Conservation (phyloP, 2,888 invertebrate genomes). For the Hemithea aestivaria region DNA sequence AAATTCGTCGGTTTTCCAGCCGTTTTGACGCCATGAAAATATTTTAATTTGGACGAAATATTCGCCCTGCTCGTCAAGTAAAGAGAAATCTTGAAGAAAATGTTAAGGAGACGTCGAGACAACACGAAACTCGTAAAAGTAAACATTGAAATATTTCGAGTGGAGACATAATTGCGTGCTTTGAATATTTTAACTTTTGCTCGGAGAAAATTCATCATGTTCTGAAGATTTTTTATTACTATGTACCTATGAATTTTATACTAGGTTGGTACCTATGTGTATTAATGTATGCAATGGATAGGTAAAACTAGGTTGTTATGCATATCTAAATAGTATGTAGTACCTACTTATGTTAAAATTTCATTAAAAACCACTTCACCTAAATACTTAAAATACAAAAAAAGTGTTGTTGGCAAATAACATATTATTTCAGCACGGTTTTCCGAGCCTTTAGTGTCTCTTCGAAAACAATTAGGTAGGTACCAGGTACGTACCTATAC, state of each 20-base stretch:
- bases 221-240: slow-evolving; percentile 1
- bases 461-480: too few relatives aligned
- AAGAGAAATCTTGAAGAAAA: slow-evolving; percentile 13
- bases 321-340: too few relatives aligned
- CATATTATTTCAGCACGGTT: too few relatives aligned
- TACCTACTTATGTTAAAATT: too few relatives aligned
- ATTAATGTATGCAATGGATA: too few relatives aligned
- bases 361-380: too few relatives aligned
- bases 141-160: slow-evolving; percentile 20
- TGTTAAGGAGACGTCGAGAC: slow-evolving; percentile 9
- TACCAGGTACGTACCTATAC: too few relatives aligned
- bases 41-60: slow-evolving; percentile 15
- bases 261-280: too few relatives aligned
- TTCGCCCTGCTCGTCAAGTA: slow-evolving; percentile 6
- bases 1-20: not conserved
- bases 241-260: not conserved
- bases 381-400: too few relatives aligned
- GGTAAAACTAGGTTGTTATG: too few relatives aligned
- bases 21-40: slow-evolving; percentile 1
- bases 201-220: slow-evolving; percentile 2
- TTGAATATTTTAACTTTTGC: slow-evolving; percentile 11
- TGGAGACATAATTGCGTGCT: slow-evolving; percentile 18
- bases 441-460: too few relatives aligned
- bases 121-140: slow-evolving; percentile 11
- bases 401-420: too few relatives aligned